These are phyloP conservation scores for Drosophila ogumai DNA, from an alignment of 1,140 invertebrate species.

Conservation along the genomic window DNA sequence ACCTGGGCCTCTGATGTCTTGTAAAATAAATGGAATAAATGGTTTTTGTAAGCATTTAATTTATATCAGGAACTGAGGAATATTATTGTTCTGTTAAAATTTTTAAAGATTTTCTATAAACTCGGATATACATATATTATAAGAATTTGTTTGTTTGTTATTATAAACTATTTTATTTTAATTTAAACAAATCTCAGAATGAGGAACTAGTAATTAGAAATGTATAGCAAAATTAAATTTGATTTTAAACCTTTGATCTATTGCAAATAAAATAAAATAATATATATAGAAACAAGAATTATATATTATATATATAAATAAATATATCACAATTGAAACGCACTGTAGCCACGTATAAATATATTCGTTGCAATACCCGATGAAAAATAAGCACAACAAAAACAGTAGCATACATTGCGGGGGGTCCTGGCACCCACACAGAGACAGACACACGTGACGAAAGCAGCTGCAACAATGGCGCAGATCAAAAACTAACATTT, in stretches of 20 bases:
- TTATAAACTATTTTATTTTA: too few species aligned
- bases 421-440: not conserved
- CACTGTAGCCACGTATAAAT: constrained; percentile 26
- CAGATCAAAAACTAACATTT: constrained; percentile 35
- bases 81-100: too few species aligned
- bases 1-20: not conserved
- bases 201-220: too few species aligned
- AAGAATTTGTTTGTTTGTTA: too few species aligned
- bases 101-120: too few species aligned
- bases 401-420: constrained; percentile 29
- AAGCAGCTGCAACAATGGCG: constrained; percentile 47
- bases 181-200: too few species aligned
- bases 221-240: too few species aligned
- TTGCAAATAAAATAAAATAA: too few species aligned
- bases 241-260: too few species aligned
- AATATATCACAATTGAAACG: not conserved
- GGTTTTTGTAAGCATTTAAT: too few species aligned
- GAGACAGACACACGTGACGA: constrained; percentile 19
- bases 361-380: constrained; percentile 19
- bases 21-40: not conserved
- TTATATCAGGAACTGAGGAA: too few species aligned
- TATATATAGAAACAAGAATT: not conserved
- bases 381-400: constrained; percentile 42
- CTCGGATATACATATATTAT: too few species aligned
- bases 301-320: not conserved